These are phyloP conservation scores for Pinctada fucata DNA, from an alignment of 2,888 invertebrate species.

Conservation along the genomic window DNA sequence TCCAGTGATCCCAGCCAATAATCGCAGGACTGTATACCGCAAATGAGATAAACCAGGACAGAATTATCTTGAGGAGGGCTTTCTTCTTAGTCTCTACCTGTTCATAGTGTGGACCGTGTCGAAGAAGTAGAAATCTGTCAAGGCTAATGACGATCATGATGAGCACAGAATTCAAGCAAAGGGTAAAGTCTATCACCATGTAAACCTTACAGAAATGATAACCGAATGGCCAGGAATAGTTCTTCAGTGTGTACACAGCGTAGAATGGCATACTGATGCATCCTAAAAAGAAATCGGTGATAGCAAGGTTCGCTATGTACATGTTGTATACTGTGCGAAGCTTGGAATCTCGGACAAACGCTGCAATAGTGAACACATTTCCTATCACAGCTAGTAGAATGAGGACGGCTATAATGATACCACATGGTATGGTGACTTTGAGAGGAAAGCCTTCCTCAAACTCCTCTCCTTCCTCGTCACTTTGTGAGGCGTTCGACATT, in stretches of 20 bases:
- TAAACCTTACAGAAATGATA: slow-evolving; percentile 58
- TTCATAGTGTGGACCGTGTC: slow-evolving; percentile 49
- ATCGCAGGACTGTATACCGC: slow-evolving; percentile 59
- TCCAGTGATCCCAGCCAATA: slow-evolving; percentile 59
- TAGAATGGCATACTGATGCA: slow-evolving; percentile 59
- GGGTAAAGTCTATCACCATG: slow-evolving; percentile 54
- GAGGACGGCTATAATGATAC: slow-evolving; percentile 43
- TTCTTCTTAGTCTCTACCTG: slow-evolving; percentile 45
- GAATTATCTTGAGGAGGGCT: slow-evolving; percentile 41
- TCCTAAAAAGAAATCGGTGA: slow-evolving; percentile 56
- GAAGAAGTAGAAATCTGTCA: slow-evolving; percentile 56
- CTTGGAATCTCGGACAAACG: slow-evolving; percentile 54
- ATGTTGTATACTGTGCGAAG: slow-evolving; percentile 57
- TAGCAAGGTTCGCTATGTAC: slow-evolving; percentile 59
- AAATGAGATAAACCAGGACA: slow-evolving; percentile 57
- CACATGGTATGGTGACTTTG: slow-evolving; percentile 32
- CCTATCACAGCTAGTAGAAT: slow-evolving; percentile 52
- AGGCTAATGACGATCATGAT: slow-evolving; percentile 59
- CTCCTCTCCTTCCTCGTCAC: neutral
- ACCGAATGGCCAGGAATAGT: slow-evolving; percentile 58
- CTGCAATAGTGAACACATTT: slow-evolving; percentile 56
- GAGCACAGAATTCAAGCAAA: slow-evolving; percentile 56
- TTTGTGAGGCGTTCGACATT: neutral
- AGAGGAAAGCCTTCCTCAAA: slow-evolving; percentile 20
- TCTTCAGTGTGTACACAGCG: slow-evolving; percentile 53